Evolutionary conservation across 1,140 invertebrate genomes (phyloP).

Genomic region (Euwallacea fornicatus): DNA sequence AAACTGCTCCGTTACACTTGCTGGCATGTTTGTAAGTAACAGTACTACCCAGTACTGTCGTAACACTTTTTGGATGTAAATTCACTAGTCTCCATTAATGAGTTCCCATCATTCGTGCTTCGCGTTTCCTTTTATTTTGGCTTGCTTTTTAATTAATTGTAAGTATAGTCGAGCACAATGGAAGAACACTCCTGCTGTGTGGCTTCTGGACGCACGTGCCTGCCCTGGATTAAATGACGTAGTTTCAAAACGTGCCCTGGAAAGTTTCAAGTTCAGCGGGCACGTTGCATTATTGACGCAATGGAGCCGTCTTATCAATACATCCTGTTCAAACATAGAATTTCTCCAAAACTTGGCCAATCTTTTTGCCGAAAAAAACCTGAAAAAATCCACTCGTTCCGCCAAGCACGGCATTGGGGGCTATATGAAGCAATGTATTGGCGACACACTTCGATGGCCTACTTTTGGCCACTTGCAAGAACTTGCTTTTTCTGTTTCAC

Average conservation of each 20-base stretch:
- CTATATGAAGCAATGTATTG: constrained; percentile 1
- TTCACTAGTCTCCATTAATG: not conserved
- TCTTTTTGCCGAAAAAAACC: not conserved
- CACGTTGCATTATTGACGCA: no score
- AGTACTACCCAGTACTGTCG: constrained; percentile 7
- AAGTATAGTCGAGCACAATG: no score
- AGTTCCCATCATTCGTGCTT: not conserved
- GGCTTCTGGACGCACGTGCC: no score
- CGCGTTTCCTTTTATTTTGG: constrained; percentile 5
- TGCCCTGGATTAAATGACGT: no score
- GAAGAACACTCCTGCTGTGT: no score
- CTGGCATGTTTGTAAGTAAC: constrained; percentile 5
- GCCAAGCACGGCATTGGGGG: not conserved
- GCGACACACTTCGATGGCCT: constrained; percentile 19
- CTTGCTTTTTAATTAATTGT: not conserved
- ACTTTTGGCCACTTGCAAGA: constrained; percentile 13
- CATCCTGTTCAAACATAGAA: no score
- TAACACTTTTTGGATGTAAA: constrained; percentile 11
- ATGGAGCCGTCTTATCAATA: no score
- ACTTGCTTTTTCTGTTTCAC: constrained; percentile 14
- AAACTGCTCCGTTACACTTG: constrained; percentile 14
- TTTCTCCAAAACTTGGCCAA: no score
- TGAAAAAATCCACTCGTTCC: constrained; percentile 1
- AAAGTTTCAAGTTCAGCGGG: no score
- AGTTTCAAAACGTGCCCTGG: no score